phyloP scores from a whole-genome alignment of 1,140 invertebrate species.

The Nylanderia fulva region DNA sequence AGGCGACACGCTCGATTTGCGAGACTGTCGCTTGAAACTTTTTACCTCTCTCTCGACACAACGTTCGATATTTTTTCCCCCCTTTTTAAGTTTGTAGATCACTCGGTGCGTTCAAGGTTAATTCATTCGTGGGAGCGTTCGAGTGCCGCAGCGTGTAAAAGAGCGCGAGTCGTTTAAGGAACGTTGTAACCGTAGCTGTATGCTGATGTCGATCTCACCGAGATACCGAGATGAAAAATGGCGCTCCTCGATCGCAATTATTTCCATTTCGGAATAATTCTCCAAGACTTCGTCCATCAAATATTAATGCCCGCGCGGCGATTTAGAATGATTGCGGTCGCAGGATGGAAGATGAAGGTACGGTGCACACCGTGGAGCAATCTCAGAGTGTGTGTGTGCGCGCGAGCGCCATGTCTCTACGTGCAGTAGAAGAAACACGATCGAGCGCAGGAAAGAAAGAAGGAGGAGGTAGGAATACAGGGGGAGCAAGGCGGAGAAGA shows the following conservation, averaged over 20 bases:
- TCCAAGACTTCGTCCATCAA: constrained; percentile 75
- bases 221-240: constrained; percentile 58
- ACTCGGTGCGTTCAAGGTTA: constrained; percentile 48
- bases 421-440: constrained; percentile 45
- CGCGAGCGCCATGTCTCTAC: constrained; percentile 45
- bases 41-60: constrained; percentile 43
- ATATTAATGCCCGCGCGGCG: constrained; percentile 76
- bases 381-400: constrained; percentile 51
- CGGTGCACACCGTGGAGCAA: constrained; percentile 45
- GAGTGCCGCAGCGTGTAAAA: constrained; percentile 24
- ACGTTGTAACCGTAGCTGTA: constrained; percentile 15
- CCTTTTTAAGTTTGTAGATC: constrained; percentile 35
- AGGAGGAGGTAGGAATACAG: constrained; percentile 17
- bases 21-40: constrained; percentile 50
- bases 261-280: constrained; percentile 66
- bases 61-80: neutral
- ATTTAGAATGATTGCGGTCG: constrained; percentile 80
- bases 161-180: constrained; percentile 21
- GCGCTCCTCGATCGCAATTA: constrained; percentile 66
- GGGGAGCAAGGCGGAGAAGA: neutral
- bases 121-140: constrained; percentile 43
- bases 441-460: neutral
- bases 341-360: constrained; percentile 60
- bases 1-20: constrained; percentile 56
- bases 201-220: constrained; percentile 25